phyloP scores from a whole-genome alignment of 2,797 vertebrate species.

The Coccyzus lansbergi region DNA sequence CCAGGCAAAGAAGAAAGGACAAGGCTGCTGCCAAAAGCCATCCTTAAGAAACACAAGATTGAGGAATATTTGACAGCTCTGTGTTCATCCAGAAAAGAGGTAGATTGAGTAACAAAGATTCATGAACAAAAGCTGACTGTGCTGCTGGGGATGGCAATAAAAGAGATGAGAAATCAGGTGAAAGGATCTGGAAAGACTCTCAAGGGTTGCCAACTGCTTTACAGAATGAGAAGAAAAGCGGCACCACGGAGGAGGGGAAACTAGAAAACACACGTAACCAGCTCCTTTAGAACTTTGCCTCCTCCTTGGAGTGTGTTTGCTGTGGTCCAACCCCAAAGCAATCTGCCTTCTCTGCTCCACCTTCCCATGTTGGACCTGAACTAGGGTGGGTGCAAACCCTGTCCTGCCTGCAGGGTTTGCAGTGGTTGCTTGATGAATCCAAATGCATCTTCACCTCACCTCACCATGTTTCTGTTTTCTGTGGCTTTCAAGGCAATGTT shows the following conservation, averaged over 20 bases:
- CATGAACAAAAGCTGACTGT: rapidly evolving
- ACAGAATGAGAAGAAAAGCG: neutral
- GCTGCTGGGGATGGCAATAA: neutral
- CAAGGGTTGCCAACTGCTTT: neutral
- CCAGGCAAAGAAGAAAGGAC: neutral
- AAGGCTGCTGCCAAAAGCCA: neutral
- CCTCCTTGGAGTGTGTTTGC: neutral
- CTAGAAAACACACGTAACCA: rapidly evolving
- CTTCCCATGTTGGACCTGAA: rapidly evolving
- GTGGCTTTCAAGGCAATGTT: rapidly evolving
- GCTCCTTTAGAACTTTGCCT: neutral
- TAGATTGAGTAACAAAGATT: neutral
- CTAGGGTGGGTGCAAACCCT: neutral
- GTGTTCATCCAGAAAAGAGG: neutral
- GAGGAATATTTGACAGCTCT: neutral
- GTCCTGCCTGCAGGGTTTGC: neutral
- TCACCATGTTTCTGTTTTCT: rapidly evolving
- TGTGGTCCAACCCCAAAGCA: neutral
- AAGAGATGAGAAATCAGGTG: neutral
- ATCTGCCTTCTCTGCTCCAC: neutral
- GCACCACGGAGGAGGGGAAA: neutral
- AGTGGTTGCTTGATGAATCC: neutral
- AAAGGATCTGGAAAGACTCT: neutral
- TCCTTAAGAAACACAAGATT: neutral
- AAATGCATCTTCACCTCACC: neutral